Conservation (phyloP, 1,140 invertebrate genomes). For the Caenorhabditis brenneri region DNA sequence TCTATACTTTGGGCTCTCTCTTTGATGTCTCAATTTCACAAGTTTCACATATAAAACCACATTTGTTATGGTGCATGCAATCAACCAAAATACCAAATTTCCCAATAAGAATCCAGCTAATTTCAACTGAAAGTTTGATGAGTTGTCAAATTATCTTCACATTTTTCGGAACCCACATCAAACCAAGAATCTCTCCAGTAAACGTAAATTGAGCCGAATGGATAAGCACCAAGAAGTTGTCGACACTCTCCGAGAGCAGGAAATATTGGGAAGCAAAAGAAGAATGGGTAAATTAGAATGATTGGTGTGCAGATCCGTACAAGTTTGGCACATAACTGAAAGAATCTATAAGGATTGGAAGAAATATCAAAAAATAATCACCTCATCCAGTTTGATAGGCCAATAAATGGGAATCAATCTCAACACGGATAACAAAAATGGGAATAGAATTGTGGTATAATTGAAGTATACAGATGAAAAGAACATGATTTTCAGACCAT, state of each 20-base stretch:
- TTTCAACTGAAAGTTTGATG: neutral
- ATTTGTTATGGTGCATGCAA: neutral
- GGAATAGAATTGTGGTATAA: neutral
- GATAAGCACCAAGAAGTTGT: neutral
- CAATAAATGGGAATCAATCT: neutral
- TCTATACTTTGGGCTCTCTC: neutral
- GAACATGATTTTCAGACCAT: neutral
- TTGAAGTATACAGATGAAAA: neutral
- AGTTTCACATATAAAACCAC: neutral
- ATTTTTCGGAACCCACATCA: neutral
- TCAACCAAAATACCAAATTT: neutral
- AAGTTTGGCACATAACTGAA: neutral
- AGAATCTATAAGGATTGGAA: neutral
- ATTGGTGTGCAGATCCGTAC: neutral
- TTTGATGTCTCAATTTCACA: neutral
- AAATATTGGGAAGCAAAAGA: neutral
- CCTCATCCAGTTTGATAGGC: neutral
- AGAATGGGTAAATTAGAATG: neutral
- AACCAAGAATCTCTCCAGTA: neutral
- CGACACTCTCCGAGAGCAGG: neutral
- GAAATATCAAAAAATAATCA: neutral
- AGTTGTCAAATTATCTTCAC: no score
- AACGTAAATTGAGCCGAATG: neutral
- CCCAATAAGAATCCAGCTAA: neutral
- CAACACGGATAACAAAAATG: neutral